Evolutionary conservation across 2,113 vertebrate species (phyloP), one percentile per base, ranked within the genome.

Genomic region (Chloroceryle aenea): DNA sequence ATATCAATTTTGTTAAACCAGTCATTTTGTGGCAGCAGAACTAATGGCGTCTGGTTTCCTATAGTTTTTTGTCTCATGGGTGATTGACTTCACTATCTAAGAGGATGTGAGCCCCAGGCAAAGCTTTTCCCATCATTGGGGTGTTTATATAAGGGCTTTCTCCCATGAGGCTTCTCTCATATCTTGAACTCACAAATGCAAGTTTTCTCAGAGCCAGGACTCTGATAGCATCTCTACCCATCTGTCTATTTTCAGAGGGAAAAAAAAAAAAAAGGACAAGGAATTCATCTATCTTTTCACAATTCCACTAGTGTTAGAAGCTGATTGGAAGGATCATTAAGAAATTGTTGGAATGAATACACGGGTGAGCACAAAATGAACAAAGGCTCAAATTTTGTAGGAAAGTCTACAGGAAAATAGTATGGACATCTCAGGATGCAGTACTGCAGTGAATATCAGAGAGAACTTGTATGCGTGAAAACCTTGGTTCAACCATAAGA

Each of bases 31-130:
- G 88, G 76, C 64, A 92, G 91, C 87, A 93, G 77, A 92, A 71
- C 59, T 91, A 96, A 96, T 90, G 95, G 91, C 91, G 87, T 78
- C 85, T 93, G 52, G 83, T 90, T 97, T 96, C 86, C 94, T 97
- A 96, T 87, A 69, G 38, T 92, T 96, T 94, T 95, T 85, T 93
- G 87, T 96, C 93, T 96, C 93, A 94, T 93, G 96, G 95, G 86
- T 97, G 96, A 95, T 90, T 96, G 96, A 95, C 94, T 97, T 87
- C 83, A 68, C 90, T 93, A 84, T 97, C 96, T 95, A 90, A 95
- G 89, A 97, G 96, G 95, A 97, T 96, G 95, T 95, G 94, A 96
- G 95, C 94, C 91, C 76, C 90, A 87, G 95, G 95, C 95, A 81
- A 90, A 95, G 93, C 80, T 96, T 96, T 97, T 97, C 96, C 95